Conservation (phyloP, 2,797 vertebrate species). For the Naso thynnoides region DNA sequence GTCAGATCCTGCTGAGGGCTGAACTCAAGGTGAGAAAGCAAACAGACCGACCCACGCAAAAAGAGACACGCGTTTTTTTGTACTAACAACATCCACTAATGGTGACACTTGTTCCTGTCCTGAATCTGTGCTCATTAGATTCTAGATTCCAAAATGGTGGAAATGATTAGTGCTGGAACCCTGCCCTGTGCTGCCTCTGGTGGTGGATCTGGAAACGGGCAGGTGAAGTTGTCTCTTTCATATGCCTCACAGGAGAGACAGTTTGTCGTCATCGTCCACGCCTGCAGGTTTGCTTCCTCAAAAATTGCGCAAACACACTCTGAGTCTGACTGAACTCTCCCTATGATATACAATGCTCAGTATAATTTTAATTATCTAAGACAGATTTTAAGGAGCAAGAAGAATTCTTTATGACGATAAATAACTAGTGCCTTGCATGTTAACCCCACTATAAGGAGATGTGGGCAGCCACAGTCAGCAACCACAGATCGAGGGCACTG, state of each 20-base stretch:
- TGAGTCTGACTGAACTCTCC: not conserved
- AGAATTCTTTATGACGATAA: too few species aligned
- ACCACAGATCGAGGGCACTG: too few species aligned
- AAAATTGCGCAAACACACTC: not conserved
- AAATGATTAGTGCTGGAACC: conserved; percentile 70
- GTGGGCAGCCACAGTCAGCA: too few species aligned
- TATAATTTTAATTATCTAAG: too few species aligned
- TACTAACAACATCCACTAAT: not conserved
- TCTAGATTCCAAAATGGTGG: conserved; percentile 82
- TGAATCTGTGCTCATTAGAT: conserved; percentile 65
- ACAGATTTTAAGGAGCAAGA: not conserved
- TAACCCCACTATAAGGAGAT: too few species aligned
- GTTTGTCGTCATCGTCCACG: conserved; percentile 86
- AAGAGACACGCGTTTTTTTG: not conserved
- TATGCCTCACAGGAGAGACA: conserved; percentile 83
- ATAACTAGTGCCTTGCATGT: too few species aligned
- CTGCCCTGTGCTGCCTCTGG: conserved; percentile 72
- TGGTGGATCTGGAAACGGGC: conserved; percentile 62
- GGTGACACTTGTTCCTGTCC: not conserved
- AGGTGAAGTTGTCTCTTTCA: conserved; percentile 88
- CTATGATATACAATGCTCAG: not conserved
- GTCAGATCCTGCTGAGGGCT: conserved; percentile 88
- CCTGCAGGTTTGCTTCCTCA: conserved; percentile 86
- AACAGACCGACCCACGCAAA: not conserved
- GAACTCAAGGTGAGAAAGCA: conserved; percentile 86